phyloP scores from a whole-genome alignment of 2,113 vertebrate species.

The Clarias gariepinus region DNA sequence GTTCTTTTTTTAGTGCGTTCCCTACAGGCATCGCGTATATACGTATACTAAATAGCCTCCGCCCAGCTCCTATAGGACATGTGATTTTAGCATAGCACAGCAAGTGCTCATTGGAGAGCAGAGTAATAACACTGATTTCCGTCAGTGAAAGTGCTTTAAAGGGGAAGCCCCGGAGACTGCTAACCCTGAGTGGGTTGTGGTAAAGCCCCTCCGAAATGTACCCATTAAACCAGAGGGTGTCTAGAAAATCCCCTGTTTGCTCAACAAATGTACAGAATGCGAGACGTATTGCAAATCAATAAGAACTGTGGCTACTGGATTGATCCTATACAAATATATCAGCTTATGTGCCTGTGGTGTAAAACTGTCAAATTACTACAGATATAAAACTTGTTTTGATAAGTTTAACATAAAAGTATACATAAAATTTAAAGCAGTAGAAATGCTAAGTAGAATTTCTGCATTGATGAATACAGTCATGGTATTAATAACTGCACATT shows the following conservation, averaged over 20 bases:
- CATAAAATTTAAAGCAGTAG: background rate
- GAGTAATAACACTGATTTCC: slow-evolving; percentile 34
- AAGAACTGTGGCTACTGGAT: background rate
- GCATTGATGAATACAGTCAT: background rate
- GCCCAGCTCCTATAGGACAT: background rate
- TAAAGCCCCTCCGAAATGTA: background rate
- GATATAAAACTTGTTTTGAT: background rate
- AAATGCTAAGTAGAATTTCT: background rate
- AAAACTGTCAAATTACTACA: background rate
- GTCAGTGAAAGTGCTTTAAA: slow-evolving; percentile 11
- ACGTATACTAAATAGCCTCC: slow-evolving; percentile 9
- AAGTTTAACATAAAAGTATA: background rate
- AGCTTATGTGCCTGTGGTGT: background rate
- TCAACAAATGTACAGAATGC: background rate
- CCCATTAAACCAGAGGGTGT: background rate
- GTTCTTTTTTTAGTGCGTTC: slow-evolving; percentile 26
- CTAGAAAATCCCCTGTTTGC: background rate
- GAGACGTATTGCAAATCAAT: background rate
- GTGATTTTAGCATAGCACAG: background rate
- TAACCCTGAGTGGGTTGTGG: background rate
- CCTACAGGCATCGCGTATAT: background rate
- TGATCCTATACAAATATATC: background rate
- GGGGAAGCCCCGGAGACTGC: background rate
- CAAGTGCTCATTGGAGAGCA: background rate
- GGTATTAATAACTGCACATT: background rate